Conservation (phyloP, 1,140 invertebrate species). For the Drosophila sproati region DNA sequence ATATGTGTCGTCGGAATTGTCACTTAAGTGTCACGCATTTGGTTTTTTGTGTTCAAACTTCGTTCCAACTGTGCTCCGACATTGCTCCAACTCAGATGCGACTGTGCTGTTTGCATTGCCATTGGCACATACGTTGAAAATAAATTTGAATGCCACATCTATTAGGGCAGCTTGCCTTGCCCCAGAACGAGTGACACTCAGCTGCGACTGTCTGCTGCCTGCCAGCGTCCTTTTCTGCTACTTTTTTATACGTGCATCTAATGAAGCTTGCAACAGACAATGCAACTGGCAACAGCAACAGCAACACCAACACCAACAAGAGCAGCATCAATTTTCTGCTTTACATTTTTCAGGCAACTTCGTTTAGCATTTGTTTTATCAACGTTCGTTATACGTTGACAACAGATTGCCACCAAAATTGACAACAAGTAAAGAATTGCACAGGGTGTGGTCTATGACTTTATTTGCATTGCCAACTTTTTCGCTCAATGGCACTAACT, state of each 20-base stretch:
- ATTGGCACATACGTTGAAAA: conserved; percentile 33
- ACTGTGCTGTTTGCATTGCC: background rate
- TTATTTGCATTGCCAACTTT: conserved; percentile 39
- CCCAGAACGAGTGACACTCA: conserved; percentile 1
- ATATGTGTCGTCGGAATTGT: conserved; percentile 36
- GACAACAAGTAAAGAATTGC: conserved; percentile 33
- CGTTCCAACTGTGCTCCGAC: conserved; percentile 1
- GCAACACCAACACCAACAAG: conserved; percentile 12
- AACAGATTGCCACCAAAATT: conserved; percentile 41
- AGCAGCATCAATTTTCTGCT: conserved; percentile 31
- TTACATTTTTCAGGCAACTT: conserved; percentile 43
- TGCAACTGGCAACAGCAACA: conserved; percentile 17
- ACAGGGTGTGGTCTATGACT: conserved; percentile 24
- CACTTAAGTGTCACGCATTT: conserved; percentile 43
- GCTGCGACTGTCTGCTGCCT: background rate
- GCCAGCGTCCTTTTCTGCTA: background rate
- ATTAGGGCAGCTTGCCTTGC: conserved; percentile 30
- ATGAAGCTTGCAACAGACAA: conserved; percentile 60
- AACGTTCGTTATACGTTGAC: conserved; percentile 30
- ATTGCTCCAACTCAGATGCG: background rate
- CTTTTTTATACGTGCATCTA: conserved; percentile 29
- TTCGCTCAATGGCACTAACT: conserved; percentile 18
- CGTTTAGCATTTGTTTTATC: conserved; percentile 46
- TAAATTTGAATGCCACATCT: conserved; percentile 46
- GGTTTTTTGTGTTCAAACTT: conserved; percentile 2